Evolutionary conservation across 2,113 vertebrate species (phyloP), one percentile per base, ranked within the genome.

Genomic region (Colossoma macropomum): DNA sequence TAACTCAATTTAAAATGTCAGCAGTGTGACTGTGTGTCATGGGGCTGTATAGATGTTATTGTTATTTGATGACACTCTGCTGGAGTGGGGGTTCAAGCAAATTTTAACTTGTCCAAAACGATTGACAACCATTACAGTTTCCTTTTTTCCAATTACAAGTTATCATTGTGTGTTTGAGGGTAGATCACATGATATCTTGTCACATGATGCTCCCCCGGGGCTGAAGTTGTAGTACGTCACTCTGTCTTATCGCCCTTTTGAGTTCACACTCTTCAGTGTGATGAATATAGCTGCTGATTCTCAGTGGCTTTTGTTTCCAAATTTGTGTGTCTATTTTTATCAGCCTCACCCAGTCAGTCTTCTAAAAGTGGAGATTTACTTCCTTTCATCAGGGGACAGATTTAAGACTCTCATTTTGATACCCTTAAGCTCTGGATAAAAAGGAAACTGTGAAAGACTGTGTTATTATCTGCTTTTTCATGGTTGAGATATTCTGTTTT

Each of bases 171-270:
- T 75, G 63, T 69, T 79, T 63, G 60, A 63, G 3, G 23, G n/a
- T 32, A 86, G 68, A 77, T 84, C 85, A 86, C 81, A 80, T 84
- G 72, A 45, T 76, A 32, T 59, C 21, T 52, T 54, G 52, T 88
- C 81, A 86, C 79, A 85, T 78, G 84, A 84, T 79, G 50, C 68
- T 21, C 56, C 81, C 62, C 41, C 9, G 48, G 25, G 81, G 76
- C 38, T 54, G 41, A 73, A 76, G 32, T 76, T 63, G 52, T 81
- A 45, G n/a, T 81, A 69, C 73, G 54, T 83, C 65, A 32, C 62
- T 79, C 56, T 83, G 84, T 52, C 56, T 45, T 76, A 69, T 66
- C 48, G 65, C 62, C 30, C 45, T 68, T 60, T 80, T 66, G 76
- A 77, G 19, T 52, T 23, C 52, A 60, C 32, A 59, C 34, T 30